These are phyloP conservation scores for Gonocerus acuteangulatus DNA, from an alignment of 2,888 invertebrate genomes.

Conservation along the genomic window DNA sequence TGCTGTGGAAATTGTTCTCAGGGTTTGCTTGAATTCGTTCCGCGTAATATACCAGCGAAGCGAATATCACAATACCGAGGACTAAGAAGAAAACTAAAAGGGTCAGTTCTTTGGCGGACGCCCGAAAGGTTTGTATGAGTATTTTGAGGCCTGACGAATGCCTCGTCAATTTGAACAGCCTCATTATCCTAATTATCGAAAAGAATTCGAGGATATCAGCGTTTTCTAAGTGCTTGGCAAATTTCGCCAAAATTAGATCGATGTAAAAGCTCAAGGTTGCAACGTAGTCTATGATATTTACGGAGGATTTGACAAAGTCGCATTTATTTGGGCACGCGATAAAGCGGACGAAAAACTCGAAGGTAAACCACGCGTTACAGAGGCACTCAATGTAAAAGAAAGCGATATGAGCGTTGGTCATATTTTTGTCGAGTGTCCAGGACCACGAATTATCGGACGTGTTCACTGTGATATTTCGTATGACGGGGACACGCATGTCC, in stretches of 20 bases:
- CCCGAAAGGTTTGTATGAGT: constrained; percentile 94
- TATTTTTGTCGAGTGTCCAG: constrained; percentile 82
- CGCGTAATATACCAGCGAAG: constrained; percentile 95
- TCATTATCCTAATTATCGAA: constrained; percentile 94
- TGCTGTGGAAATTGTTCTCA: constrained; percentile 95
- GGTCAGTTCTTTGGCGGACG: constrained; percentile 92
- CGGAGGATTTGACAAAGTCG: constrained; percentile 89
- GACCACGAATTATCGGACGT: constrained; percentile 60
- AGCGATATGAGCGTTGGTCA: constrained; percentile 92
- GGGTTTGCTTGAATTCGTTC: constrained; percentile 92
- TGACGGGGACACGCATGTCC: constrained; percentile 89
- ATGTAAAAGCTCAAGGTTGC: constrained; percentile 98
- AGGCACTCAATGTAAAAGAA: constrained; percentile 98
- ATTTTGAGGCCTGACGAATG: constrained; percentile 97
- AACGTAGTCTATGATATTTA: constrained; percentile 98
- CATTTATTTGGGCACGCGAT: constrained; percentile 81
- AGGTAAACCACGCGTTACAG: constrained; percentile 98
- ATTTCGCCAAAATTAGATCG: constrained; percentile 78
- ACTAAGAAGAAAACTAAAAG: constrained; percentile 95
- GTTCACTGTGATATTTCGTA: constrained; percentile 69
- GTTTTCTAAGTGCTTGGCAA: constrained; percentile 85
- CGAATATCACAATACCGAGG: constrained; percentile 95
- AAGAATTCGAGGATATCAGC: constrained; percentile 96
- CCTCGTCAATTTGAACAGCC: constrained; percentile 91
- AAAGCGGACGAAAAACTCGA: constrained; percentile 88